Base-by-base conservation (phyloP, 2,888 invertebrate species). In the Lithophane socia region DNA sequence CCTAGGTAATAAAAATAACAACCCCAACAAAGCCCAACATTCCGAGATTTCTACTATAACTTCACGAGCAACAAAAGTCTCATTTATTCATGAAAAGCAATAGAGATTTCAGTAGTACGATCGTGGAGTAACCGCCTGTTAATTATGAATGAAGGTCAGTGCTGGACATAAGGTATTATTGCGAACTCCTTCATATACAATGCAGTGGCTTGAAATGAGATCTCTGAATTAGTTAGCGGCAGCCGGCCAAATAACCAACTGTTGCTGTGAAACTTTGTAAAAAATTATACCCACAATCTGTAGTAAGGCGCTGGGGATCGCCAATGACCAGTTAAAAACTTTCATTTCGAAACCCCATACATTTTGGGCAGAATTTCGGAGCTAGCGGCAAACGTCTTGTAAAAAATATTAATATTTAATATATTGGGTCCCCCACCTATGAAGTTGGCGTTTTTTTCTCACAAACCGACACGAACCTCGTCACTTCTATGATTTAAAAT, bases 181-280 rank as follows among this genome's bases (percentile, higher is more conserved):
- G 80, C 77, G 47, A 74, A 66, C 68, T 73, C 64, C 73, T 84
- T 84, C 73, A 86, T 84, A 54, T 61, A 79, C 56, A 86, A 82
- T 86, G 86, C 71, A 82, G 63, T 61, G 42, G 47, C 52, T 58
- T 65, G 60, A 74, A 86, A 84, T 69, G 73, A 69, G 86, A 68
- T 60, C 37, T 52, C 24, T 83, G 68, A 79, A 86, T 84, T 74
- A 86, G 60, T 73, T 58, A 68, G 63, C 44, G 44, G 18, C 16
- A 16, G 42, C 44, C 24, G 5, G 18, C 5, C 13, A 37, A 65
- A 52, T 60, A 58, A 47, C 73, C 63, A 73, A 70, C 73, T 60
- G 73, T 70, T 85, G 69, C 42, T 70, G 47, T 12, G 12, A 61
- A 71, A 42, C 70, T 72, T 18, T 49, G 13, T 18, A 2, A 75